A percentile compares a stretch with the other conserved stretches of the same genome.
Evolutionary conservation across 2,113 vertebrate species (phyloP).

Genomic region (Cryptomyrus ogoouensis): DNA sequence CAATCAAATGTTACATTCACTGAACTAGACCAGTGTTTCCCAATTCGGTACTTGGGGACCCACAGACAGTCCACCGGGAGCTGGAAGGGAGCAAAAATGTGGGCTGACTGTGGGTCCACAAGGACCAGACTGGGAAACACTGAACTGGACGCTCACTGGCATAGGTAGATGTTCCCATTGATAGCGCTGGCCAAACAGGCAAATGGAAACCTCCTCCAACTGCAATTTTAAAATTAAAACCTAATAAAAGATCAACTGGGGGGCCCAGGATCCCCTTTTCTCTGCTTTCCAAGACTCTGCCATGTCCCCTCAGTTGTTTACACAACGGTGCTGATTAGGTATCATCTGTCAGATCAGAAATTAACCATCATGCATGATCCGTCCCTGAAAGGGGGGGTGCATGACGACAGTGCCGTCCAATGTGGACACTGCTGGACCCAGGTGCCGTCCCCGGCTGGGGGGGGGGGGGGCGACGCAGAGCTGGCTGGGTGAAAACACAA

Average conservation of each 20-base stretch:
- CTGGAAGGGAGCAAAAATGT: neutral
- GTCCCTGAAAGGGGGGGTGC: neutral
- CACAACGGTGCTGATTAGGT: conserved; percentile 41
- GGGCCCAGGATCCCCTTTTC: neutral
- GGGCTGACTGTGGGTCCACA: neutral
- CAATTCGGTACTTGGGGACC: neutral
- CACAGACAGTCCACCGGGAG: neutral
- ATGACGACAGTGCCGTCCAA: neutral
- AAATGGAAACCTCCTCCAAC: neutral
- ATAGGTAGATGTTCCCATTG: neutral
- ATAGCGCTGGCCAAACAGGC: neutral
- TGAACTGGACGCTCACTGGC: neutral
- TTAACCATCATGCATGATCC: conserved; percentile 33
- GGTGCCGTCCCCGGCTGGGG: neutral
- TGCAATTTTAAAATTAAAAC: neutral
- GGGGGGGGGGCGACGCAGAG: neutral
- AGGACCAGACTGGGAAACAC: neutral
- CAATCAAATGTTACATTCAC: neutral
- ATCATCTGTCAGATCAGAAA: conserved; percentile 34
- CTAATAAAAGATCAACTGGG: neutral
- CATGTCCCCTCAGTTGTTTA: conserved; percentile 7
- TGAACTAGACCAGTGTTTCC: neutral
- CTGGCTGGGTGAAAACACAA: neutral
- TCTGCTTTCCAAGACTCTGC: neutral
- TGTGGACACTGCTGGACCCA: neutral